Conservation (phyloP, 2,888 invertebrate genomes). For the Lasioglossum pauxillum region DNA sequence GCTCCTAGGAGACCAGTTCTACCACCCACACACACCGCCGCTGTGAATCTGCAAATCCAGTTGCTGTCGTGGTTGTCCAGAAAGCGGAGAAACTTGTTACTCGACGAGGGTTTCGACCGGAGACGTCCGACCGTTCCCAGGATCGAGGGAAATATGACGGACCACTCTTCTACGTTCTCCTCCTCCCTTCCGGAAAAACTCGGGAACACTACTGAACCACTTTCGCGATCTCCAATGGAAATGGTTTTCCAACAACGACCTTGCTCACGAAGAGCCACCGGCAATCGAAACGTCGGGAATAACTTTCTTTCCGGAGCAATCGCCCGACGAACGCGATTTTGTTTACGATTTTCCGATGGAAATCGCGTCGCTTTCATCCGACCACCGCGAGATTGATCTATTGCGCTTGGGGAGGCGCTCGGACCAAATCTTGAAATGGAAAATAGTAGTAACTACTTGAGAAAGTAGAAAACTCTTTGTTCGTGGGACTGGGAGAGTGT, state of each 20-base stretch:
- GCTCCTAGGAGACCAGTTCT: neutral
- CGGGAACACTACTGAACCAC: neutral
- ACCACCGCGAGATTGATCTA: neutral
- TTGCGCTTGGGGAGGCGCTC: no score
- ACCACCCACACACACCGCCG: neutral
- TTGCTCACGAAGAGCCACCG: neutral
- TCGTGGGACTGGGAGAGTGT: no score
- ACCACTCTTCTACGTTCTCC: neutral
- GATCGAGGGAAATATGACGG: slow-evolving; percentile 29
- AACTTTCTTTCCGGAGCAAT: neutral
- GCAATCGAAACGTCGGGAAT: neutral
- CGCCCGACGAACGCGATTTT: neutral
- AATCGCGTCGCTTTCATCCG: neutral
- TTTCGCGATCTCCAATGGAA: slow-evolving; percentile 1
- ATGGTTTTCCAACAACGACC: slow-evolving; percentile 6
- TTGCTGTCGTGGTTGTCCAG: slow-evolving; percentile 15
- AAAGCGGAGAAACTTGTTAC: slow-evolving; percentile 40
- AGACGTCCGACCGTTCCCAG: slow-evolving; percentile 7
- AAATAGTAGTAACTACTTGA: neutral
- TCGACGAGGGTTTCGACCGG: slow-evolving; percentile 2
- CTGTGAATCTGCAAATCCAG: slow-evolving; percentile 39
- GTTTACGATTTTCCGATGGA: neutral
- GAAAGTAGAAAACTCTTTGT: no score
- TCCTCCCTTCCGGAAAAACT: neutral
- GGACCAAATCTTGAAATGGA: neutral